Percentiles rank a stretch among this genome's conserved stretches.
Evolutionary conservation across 2,888 invertebrate species (phyloP).

Genomic region (Syrphus vitripennis): DNA sequence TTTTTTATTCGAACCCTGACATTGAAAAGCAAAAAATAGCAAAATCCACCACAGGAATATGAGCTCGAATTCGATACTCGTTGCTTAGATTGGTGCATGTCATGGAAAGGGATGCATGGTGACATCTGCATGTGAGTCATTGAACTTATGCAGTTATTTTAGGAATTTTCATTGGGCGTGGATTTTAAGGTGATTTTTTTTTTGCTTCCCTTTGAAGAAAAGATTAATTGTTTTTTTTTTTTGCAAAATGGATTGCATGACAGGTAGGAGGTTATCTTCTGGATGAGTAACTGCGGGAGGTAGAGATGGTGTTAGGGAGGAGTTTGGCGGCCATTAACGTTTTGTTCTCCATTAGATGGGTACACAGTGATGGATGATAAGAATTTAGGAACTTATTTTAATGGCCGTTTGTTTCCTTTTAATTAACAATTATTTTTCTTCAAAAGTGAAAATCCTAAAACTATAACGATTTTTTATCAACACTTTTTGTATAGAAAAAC

Average conservation of each 20-base stretch:
- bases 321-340: conserved; percentile 43
- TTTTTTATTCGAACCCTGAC: conserved; percentile 41
- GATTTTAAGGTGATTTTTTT: conserved; percentile 21
- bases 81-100: conserved; percentile 49
- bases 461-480: no score
- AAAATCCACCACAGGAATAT: conserved; percentile 49
- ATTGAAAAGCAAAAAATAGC: background rate
- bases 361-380: background rate
- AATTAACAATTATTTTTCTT: background rate
- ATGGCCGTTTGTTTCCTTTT: background rate
- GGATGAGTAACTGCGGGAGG: background rate
- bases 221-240: conserved; percentile 42
- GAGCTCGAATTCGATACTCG: conserved; percentile 23
- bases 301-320: conserved; percentile 30
- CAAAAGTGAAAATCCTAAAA: background rate
- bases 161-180: conserved; percentile 57
- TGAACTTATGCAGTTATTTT: conserved; percentile 54
- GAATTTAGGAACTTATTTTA: no score
- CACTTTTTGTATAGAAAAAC: no score
- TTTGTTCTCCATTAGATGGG: background rate
- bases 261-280: conserved; percentile 13
- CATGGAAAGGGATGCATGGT: conserved; percentile 61
- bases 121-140: conserved; percentile 63
- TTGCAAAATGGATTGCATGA: conserved; percentile 13
- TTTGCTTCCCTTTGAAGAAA: background rate